Conservation (phyloP, 2,888 invertebrate species). For the Candidula unifasciata region DNA sequence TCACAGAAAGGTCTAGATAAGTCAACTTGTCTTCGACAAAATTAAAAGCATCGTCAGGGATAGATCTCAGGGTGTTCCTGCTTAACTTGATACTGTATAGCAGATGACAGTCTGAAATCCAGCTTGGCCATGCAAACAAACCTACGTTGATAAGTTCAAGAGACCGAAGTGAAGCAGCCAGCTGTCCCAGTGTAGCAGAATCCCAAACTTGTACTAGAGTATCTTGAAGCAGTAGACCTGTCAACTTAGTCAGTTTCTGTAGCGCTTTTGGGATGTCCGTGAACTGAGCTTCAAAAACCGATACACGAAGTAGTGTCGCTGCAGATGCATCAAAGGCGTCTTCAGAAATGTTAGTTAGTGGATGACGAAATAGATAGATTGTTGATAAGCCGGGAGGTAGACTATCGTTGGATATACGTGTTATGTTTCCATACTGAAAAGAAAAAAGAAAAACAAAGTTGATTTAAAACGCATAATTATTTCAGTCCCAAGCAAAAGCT, state of each 20-base stretch:
- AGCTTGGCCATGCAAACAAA: conserved; percentile 1
- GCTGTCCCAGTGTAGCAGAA: background rate
- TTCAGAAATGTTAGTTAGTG: background rate
- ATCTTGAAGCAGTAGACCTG: background rate
- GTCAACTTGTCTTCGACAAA: background rate
- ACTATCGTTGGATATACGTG: background rate
- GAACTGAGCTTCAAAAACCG: background rate
- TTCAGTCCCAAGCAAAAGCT: too few relatives aligned
- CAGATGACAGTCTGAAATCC: background rate
- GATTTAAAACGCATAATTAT: too few relatives aligned
- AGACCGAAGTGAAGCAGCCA: background rate
- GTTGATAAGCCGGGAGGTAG: background rate
- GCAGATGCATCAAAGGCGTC: background rate
- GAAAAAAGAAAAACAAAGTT: too few relatives aligned
- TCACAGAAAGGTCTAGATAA: background rate
- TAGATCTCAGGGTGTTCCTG: background rate
- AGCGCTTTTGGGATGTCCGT: background rate
- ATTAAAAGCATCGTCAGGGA: background rate
- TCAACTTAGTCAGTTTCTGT: background rate
- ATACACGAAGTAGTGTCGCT: background rate
- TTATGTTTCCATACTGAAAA: conserved; percentile 6
- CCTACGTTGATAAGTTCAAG: background rate
- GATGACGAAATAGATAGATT: background rate
- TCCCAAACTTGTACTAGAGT: background rate
- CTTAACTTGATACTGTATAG: background rate